phyloP scores from a whole-genome alignment of 2,888 invertebrate species.

The Balanococcus diminutus region DNA sequence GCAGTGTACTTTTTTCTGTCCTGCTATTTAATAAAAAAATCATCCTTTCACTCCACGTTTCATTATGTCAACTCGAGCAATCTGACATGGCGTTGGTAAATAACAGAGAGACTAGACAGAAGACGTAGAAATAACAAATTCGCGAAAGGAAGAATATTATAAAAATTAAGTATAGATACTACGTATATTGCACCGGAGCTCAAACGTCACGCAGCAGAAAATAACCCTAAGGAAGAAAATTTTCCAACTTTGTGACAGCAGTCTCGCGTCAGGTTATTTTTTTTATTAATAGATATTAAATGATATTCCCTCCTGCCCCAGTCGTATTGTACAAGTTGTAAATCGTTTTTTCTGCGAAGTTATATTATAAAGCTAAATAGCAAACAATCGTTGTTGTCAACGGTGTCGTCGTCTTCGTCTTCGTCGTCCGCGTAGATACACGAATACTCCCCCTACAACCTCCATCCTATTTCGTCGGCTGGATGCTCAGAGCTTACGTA shows the following conservation, averaged over 20 bases:
- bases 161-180: background rate
- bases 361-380: background rate
- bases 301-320: background rate
- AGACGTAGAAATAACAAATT: background rate
- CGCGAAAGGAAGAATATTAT: background rate
- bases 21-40: no score
- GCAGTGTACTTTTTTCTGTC: no score
- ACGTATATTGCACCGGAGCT: background rate
- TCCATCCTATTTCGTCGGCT: background rate
- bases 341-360: background rate
- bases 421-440: background rate
- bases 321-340: background rate
- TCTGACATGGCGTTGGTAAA: background rate
- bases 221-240: background rate
- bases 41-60: background rate
- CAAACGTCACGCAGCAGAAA: no score
- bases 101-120: background rate
- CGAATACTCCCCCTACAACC: background rate
- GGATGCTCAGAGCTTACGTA: background rate
- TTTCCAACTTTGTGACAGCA: background rate
- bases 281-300: constrained; percentile 2
- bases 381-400: background rate
- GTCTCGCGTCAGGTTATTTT: background rate
- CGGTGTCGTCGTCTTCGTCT: background rate
- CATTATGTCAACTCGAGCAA: background rate